Evolutionary conservation across 2,797 vertebrate species (phyloP).

Genomic region (Taeniopygia guttata): DNA sequence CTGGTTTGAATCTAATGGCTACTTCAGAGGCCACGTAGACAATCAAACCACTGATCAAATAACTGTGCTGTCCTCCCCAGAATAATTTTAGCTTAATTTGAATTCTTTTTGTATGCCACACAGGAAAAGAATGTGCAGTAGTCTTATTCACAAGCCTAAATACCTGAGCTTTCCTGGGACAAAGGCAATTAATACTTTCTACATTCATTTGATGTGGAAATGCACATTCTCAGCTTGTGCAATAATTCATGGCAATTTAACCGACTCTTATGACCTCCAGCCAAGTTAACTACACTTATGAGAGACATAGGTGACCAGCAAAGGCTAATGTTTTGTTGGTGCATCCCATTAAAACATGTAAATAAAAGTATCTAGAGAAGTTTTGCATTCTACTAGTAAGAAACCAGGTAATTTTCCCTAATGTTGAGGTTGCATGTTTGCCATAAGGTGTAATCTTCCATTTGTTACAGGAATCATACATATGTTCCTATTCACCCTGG

Average conservation of each 20-base stretch:
- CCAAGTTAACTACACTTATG: background rate
- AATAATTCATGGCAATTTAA: background rate
- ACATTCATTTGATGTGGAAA: slow-evolving; percentile 17
- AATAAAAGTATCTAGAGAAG: background rate
- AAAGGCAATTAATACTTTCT: slow-evolving; percentile 9
- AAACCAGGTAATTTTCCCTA: background rate
- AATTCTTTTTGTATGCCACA: slow-evolving; percentile 8
- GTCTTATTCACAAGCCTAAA: background rate
- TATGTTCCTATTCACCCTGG: background rate
- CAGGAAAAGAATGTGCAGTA: background rate
- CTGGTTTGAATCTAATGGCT: background rate
- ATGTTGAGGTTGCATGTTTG: background rate
- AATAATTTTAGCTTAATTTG: slow-evolving; percentile 26
- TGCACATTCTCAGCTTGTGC: background rate
- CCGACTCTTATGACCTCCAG: background rate
- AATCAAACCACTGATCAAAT: background rate
- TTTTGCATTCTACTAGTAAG: background rate
- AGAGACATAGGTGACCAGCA: background rate
- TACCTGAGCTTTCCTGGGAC: slow-evolving; percentile 2
- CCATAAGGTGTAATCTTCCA: background rate
- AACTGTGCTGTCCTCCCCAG: background rate
- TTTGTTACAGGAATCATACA: background rate
- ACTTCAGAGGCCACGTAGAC: background rate
- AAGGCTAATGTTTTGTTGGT: background rate
- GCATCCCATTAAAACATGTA: background rate